A percentile compares a stretch with the other conserved stretches of the same genome.
phyloP scores from a whole-genome alignment of 2,888 invertebrate genomes.

The Dynastes maya region DNA sequence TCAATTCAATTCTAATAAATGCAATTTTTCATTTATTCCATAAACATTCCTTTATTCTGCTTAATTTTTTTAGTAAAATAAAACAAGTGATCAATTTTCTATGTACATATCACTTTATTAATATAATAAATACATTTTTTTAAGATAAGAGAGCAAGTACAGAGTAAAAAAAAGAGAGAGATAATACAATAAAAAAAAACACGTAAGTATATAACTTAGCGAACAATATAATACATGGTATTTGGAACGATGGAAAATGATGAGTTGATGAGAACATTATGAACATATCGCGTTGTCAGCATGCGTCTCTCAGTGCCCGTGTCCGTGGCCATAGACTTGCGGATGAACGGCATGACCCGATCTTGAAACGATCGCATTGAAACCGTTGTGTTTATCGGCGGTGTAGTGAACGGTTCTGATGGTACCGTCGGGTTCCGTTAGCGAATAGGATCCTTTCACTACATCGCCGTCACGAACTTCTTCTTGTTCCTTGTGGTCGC shows the following conservation, averaged over 20 bases:
- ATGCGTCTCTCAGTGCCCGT: slow-evolving; percentile 18
- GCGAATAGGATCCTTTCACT: slow-evolving; percentile 65
- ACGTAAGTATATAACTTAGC: slow-evolving; percentile 37
- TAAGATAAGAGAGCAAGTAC: background rate
- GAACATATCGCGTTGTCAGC: background rate
- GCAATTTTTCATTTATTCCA: background rate
- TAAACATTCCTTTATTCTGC: background rate
- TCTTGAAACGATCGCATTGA: slow-evolving; percentile 64
- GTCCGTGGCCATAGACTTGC: slow-evolving; percentile 45
- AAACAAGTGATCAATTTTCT: slow-evolving; percentile 12
- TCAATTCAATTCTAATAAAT: background rate
- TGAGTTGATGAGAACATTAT: background rate
- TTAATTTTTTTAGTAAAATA: background rate
- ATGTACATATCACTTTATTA: slow-evolving; percentile 46
- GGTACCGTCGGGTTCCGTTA: slow-evolving; percentile 68
- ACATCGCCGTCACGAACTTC: slow-evolving; percentile 66
- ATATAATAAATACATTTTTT: slow-evolving; percentile 45
- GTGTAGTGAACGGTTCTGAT: slow-evolving; percentile 66
- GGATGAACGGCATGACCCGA: slow-evolving; percentile 64
- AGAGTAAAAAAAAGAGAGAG: background rate
- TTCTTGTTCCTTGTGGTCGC: slow-evolving; percentile 66
- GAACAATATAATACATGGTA: slow-evolving; percentile 38
- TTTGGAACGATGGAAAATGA: background rate
- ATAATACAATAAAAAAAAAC: slow-evolving; percentile 32
- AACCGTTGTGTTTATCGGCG: slow-evolving; percentile 63